A percentile compares a stretch with the other conserved stretches of the same genome.
Evolutionary conservation across 2,888 invertebrate genomes (phyloP).

Genomic region (Entomobrya proxima): DNA sequence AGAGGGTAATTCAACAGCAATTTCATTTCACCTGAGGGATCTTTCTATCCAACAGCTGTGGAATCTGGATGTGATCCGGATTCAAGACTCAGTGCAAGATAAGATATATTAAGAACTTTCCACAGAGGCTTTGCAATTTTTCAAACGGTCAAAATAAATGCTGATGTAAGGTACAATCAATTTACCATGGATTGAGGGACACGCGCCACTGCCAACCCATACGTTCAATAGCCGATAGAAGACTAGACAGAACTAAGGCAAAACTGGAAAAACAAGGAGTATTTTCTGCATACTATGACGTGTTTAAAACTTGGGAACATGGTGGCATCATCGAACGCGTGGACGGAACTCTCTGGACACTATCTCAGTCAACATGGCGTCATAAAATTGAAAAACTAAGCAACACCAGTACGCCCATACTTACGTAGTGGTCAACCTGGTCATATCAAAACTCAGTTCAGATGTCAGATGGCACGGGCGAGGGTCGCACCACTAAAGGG

Average conservation of each 20-base stretch:
- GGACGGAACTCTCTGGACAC: neutral
- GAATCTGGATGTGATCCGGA: slow-evolving; percentile 17
- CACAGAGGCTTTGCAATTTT: slow-evolving; percentile 12
- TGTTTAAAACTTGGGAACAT: neutral
- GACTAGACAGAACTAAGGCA: neutral
- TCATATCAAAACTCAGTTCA: neutral
- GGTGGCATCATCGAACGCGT: neutral
- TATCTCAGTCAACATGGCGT: neutral
- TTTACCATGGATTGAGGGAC: slow-evolving; percentile 14
- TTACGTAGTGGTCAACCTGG: neutral
- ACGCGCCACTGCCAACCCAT: neutral
- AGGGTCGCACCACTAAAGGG: neutral
- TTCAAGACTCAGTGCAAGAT: slow-evolving; percentile 33
- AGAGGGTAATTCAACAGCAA: neutral
- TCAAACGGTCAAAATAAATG: neutral
- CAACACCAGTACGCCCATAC: neutral
- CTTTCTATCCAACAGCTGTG: neutral
- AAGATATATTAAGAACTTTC: slow-evolving; percentile 49
- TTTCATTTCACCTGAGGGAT: neutral
- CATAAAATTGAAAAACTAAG: neutral
- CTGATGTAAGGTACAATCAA: neutral
- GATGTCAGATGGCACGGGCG: neutral
- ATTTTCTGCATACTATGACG: neutral
- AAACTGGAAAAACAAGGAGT: neutral
- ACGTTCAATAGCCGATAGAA: neutral